Evolutionary conservation across 2,888 invertebrate species (phyloP), one percentile per base, ranked within the genome.

Genomic region (Aphrophora alni): DNA sequence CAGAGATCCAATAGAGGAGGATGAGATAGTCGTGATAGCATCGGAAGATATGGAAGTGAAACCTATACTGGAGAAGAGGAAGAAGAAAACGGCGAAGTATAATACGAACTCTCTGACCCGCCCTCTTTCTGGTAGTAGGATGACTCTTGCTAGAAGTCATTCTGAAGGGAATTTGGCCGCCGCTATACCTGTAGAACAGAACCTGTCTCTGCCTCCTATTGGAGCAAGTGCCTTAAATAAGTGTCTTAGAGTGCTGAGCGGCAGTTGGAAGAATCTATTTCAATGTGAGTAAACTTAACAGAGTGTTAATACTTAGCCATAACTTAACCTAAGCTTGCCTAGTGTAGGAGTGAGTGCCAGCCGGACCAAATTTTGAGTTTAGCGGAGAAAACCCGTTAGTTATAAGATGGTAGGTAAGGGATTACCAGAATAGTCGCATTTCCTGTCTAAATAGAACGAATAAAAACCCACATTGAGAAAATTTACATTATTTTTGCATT

Each of bases 221-320:
- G 86, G 74, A 89, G 91, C 33, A 88, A 92, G 84, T 26, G 84
- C 85, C 5, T 81, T 87, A 69, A 93, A 93, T 88, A 93, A 93
- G 88, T 94, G 93, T 88, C 92, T 94, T 84, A 92, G 92, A 85
- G 93, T 92, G 83, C 91, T 94, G 85, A 94, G 93, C 87, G 94
- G 94, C 84, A 94, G 94, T 89, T 94, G 94, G 94, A 94, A 92
- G 89, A 95, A 94, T 89, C 91, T 94, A 84, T 90, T 94, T 87
- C 92, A 93, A 90, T 91, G 94, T 94, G 92, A 94, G 94, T 93
- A 83, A 76, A 80, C 59, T 38, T 77, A n/a, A n/a, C n/a, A n/a
- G n/a, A n/a, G n/a, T n/a, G n/a, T n/a, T n/a, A n/a, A n/a, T n/a
- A n/a, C n/a, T n/a, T n/a, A n/a, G n/a, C n/a, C n/a, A n/a, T n/a